These are phyloP conservation scores for Cassiopea andromeda DNA, from an alignment of 30 jellyfish, hydroid and myxozoan genomes.

Conservation along the genomic window DNA sequence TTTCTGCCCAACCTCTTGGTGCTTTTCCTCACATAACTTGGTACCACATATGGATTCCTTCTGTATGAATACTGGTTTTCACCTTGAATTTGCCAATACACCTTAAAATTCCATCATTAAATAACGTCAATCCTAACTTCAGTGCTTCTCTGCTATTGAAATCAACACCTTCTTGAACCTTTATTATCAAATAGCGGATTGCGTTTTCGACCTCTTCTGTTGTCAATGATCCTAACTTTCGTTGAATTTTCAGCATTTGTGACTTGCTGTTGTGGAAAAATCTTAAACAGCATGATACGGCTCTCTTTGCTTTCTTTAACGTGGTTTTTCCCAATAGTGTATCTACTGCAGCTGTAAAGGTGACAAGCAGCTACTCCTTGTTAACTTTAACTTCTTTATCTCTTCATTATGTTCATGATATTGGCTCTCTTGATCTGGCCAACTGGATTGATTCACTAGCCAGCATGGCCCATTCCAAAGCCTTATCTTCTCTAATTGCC, in stretches of 20 bases:
- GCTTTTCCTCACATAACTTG: constrained; percentile 34
- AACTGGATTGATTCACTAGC: not conserved
- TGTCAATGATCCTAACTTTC: constrained; percentile 35
- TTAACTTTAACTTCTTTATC: constrained; percentile 2
- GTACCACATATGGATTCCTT: not conserved
- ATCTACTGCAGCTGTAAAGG: not conserved
- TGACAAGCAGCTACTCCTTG: constrained; percentile 13
- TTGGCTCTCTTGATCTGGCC: constrained; percentile 35
- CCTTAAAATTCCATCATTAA: constrained; percentile 18
- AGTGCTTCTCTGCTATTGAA: constrained; percentile 20
- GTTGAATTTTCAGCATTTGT: not conserved
- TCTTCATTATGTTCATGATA: not conserved
- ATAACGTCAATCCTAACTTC: constrained; percentile 14
- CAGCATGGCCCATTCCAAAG: too few species aligned
- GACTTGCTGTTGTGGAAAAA: constrained; percentile 8
- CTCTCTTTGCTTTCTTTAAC: constrained; percentile 21
- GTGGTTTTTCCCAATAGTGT: constrained; percentile 5
- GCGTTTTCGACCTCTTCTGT: constrained; percentile 22
- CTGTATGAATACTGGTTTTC: constrained; percentile 34
- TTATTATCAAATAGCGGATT: constrained; percentile 3
- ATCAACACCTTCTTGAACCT: constrained; percentile 10
- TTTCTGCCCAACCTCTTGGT: constrained; percentile 37
- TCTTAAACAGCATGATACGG: constrained; percentile 14
- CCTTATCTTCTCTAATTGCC: too few species aligned
- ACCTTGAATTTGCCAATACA: constrained; percentile 30